Base-by-base conservation (phyloP, 2,797 vertebrate genomes). In the Oryzias sinensis region DNA sequence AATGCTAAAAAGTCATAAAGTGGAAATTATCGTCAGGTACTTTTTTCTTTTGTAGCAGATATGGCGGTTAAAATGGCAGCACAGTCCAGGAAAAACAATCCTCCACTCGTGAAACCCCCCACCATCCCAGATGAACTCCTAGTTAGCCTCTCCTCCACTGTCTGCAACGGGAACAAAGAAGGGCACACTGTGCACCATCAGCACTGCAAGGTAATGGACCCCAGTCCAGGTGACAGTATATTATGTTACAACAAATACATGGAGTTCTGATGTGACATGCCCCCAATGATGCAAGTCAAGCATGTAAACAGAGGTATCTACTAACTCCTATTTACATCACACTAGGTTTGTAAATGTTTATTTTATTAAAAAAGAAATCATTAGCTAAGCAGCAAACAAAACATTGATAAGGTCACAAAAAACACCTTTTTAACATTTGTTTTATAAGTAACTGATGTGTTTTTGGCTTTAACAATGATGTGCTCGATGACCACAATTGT, bases 91-190 rank as follows among this genome's bases (percentile, higher is more conserved):
- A 82, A 82, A 54, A 56, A 33, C 2, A 60, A 47, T 5, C 61
- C 62, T 18, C 46, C 79, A 68, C 68, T 72, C 24, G 51, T 76
- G n/a, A 78, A 70, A 47, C 68, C 53, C 13, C 76, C 89, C 13
- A 86, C 68, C 51, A 87, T 95, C 65, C 94, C 93, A 3, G 83
- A 93, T 20, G 93, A 94, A 53, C 79, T 95, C 57, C 85, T 97
- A 55, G 72, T 80, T 69, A 90, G 88, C 51, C 85, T 97, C 14
- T 87, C 81, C 9, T 90, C 71, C 72, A 83, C 90, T 0, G 81
- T 89, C 41, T 79, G 72, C 76, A 83, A 76, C 18, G 70, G 64
- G 51, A 83, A 68, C 71, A 54, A 68, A 15, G 65, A 87, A 40
- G 20, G 64, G 27, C 89, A 48, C 43, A 45, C 56, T 20, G 59